Conservation (phyloP, 2,797 vertebrate species). For the Xenopus petersii region DNA sequence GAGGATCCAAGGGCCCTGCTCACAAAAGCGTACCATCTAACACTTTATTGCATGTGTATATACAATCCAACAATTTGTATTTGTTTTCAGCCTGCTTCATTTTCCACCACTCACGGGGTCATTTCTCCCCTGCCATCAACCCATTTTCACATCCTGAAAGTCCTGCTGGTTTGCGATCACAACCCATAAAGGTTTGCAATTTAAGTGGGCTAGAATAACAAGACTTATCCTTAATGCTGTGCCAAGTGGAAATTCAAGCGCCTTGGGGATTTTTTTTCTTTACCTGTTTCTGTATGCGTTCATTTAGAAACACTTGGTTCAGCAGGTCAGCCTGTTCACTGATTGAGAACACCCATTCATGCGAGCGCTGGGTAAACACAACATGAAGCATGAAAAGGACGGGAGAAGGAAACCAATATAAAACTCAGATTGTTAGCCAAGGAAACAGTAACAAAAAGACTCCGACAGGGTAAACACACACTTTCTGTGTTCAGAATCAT, state of each 20-base stretch:
- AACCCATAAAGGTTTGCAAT: constrained; percentile 40
- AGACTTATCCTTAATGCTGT: constrained; percentile 30
- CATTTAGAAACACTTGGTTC: constrained; percentile 46
- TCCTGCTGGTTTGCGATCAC: constrained; percentile 25
- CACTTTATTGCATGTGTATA: constrained; percentile 14
- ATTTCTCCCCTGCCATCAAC: constrained; percentile 16
- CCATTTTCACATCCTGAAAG: constrained; percentile 35
- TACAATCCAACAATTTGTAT: constrained; percentile 14
- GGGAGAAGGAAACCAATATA: constrained; percentile 33
- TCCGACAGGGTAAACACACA: constrained; percentile 26
- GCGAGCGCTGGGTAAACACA: constrained; percentile 34
- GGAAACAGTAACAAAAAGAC: constrained; percentile 42
- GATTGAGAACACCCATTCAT: constrained; percentile 46
- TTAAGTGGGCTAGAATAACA: constrained; percentile 46
- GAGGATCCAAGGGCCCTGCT: too few relatives aligned
- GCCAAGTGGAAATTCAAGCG: constrained; percentile 46
- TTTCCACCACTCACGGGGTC: constrained; percentile 31
- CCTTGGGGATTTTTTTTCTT: constrained; percentile 13
- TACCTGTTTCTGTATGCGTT: constrained; percentile 45
- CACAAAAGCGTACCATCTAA: too few relatives aligned
- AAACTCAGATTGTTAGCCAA: constrained; percentile 33
- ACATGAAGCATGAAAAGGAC: constrained; percentile 41
- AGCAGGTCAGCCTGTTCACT: constrained; percentile 40
- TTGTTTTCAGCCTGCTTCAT: constrained; percentile 19
- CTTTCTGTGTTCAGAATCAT: constrained; percentile 23